Evolutionary conservation across 2,797 vertebrate species (phyloP).

Genomic region (Scleropages formosus): DNA sequence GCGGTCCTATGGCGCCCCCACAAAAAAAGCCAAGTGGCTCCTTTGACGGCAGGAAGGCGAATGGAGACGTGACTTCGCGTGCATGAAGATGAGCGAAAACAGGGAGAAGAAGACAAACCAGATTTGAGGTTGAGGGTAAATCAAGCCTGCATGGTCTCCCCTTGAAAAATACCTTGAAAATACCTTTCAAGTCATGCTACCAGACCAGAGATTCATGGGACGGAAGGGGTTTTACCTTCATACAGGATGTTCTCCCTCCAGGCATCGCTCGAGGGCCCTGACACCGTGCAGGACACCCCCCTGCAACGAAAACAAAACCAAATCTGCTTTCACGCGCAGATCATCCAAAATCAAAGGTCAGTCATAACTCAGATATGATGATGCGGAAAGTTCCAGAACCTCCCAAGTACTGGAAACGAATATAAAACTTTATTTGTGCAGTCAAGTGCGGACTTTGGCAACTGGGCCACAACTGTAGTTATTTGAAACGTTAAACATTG

Average conservation of each 20-base stretch:
- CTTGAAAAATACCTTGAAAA: background rate
- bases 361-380: background rate
- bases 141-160: too few relatives aligned
- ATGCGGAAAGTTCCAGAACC: background rate
- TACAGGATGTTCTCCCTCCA: conserved; percentile 42
- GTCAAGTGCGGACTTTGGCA: background rate
- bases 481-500: background rate
- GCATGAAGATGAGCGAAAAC: too few relatives aligned
- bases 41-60: too few relatives aligned
- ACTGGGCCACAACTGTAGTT: background rate
- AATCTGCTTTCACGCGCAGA: background rate
- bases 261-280: conserved; percentile 28
- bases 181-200: background rate
- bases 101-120: too few relatives aligned
- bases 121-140: too few relatives aligned
- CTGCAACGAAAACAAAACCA: conserved; percentile 40
- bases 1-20: too few relatives aligned
- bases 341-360: background rate
- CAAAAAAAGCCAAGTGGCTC: too few relatives aligned
- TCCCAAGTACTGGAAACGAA: background rate
- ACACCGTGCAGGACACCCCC: conserved; percentile 35
- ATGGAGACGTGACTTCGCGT: too few relatives aligned
- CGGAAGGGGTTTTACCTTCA: conserved; percentile 46
- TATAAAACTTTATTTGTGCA: background rate
- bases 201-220: background rate